Conservation (phyloP, 2,113 vertebrate species). For the Ranitomeya variabilis region DNA sequence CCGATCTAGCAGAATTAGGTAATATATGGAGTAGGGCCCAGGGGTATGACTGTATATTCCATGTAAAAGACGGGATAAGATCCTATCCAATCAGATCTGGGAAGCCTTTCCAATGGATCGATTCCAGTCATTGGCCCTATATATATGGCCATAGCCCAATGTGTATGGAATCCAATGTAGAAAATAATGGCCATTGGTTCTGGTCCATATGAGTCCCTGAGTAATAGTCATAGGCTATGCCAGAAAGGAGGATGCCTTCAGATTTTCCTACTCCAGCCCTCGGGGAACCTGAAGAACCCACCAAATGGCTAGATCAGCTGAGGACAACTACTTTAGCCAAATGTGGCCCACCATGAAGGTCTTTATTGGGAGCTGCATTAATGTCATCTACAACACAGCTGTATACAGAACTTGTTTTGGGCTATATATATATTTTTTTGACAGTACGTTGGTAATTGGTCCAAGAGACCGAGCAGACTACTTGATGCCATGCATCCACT, state of each 20-base stretch:
- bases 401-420: conserved; percentile 57
- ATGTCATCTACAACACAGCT: neutral
- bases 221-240: neutral
- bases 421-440: conserved; percentile 70
- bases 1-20: neutral
- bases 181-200: neutral
- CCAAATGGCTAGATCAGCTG: neutral
- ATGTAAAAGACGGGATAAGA: neutral
- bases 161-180: neutral
- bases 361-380: neutral
- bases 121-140: neutral
- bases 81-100: neutral
- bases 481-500: conserved; percentile 84
- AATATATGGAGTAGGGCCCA: neutral
- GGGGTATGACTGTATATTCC: neutral
- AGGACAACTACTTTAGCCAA: neutral
- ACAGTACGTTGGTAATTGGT: conserved; percentile 73
- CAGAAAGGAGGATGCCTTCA: neutral
- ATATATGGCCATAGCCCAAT: neutral
- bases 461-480: conserved; percentile 77
- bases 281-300: neutral
- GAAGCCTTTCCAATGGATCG: neutral
- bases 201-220: neutral
- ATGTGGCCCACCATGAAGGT: neutral
- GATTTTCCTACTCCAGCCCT: conserved; percentile 3